Evolutionary conservation across 2,797 vertebrate species (phyloP).

Genomic region (Danio choprae): DNA sequence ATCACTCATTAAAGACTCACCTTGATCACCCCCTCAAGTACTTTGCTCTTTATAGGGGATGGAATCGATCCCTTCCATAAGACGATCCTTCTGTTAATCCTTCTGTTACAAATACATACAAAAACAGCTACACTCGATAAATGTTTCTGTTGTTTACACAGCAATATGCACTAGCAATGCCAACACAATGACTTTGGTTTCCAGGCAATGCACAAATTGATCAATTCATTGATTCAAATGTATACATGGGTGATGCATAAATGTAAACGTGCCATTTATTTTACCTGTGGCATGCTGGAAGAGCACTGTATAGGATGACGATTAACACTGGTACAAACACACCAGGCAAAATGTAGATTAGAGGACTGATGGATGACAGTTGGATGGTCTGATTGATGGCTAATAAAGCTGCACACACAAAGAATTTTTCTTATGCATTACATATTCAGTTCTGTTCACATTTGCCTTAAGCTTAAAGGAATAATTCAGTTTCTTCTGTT

Average conservation of each 20-base stretch:
- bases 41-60: slow-evolving; percentile 78
- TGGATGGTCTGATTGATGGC: background rate
- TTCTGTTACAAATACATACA: background rate
- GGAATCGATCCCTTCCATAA: slow-evolving; percentile 77
- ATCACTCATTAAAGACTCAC: slow-evolving; percentile 54
- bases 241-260: background rate
- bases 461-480: background rate
- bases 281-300: slow-evolving; percentile 72
- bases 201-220: background rate
- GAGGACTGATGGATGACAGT: slow-evolving; percentile 35
- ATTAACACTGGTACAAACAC: slow-evolving; percentile 55
- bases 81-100: slow-evolving; percentile 63
- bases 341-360: slow-evolving; percentile 63
- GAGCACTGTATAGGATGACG: slow-evolving; percentile 63
- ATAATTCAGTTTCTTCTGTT: no score
- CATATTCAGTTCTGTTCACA: background rate
- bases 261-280: background rate
- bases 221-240: background rate
- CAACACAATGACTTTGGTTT: background rate
- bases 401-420: slow-evolving; percentile 61
- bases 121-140: background rate
- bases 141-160: background rate
- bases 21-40: slow-evolving; percentile 70
- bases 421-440: background rate
- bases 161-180: background rate